Evolutionary conservation across 2,113 vertebrate genomes (phyloP), one percentile per base, ranked within the genome.

Genomic region (Strigops habroptila): DNA sequence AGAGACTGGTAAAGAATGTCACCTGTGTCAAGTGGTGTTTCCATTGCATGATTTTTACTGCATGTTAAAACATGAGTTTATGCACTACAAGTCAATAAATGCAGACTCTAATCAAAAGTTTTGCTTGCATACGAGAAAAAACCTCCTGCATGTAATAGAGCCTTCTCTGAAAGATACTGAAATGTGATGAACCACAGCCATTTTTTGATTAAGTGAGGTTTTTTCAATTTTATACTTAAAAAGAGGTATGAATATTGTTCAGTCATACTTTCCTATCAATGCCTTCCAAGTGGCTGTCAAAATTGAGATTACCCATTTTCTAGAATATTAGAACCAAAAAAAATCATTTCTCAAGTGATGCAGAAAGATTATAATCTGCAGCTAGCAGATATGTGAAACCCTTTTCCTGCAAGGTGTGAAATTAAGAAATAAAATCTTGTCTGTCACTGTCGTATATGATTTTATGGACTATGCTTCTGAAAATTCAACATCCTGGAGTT

Each of bases 201-300:
- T 90, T 96, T 97, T 97, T 93, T 96, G 84, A 97, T 98, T 96
- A 96, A 97, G 79, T 81, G 53, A 90, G n/a, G 41, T 96, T 97
- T 98, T 98, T 98, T 97, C 98, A 97, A 97, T 98, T 97, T 97
- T 87, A 82, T 94, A 92, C 91, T 98, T 97, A 96, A 96, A 97
- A 97, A 91, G 81, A 96, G 67, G 93, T 97, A 94, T 98, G 97
- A 98, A 97, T 98, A 97, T 97, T 11, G 17, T 97, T 97, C 95
- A 53, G 79, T 97, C 95, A 86, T 87, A 96, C 57, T 95, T 81
- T 88, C 94, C 96, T 97, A 97, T 96, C 97, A 97, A 5, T 90
- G 93, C 71, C 24, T 82, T 96, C 97, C 95, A 95, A 97, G 87
- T 93, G 83, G 89, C 85, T 89, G 69, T 87, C 78, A 91, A 96